Percentiles rank a stretch among this genome's conserved stretches.
phyloP scores from a whole-genome alignment of 1,140 invertebrate genomes.

The Pseudobourletiella spinata region DNA sequence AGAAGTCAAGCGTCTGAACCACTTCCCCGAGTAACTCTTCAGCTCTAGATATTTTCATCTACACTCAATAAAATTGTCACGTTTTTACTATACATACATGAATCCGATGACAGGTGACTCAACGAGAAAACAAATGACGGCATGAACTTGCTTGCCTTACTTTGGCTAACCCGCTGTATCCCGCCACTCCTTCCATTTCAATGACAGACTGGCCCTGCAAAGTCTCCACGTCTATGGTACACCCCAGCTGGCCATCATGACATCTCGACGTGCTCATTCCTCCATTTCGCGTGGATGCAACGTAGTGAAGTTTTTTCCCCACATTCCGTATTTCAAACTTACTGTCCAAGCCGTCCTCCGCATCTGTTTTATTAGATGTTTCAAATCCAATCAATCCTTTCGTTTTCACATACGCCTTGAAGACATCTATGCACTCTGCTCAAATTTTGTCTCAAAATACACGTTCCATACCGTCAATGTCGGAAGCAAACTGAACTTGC shows the following conservation, averaged over 20 bases:
- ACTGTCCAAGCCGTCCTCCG: not conserved
- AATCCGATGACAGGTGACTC: not conserved
- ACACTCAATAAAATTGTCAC: not conserved
- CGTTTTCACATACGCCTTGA: too few relatives aligned
- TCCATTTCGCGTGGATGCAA: not conserved
- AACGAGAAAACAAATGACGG: not conserved
- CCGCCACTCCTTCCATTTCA: not conserved
- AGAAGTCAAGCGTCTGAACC: not conserved
- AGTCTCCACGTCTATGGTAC: not conserved
- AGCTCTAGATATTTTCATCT: not conserved
- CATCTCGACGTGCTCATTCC: not conserved
- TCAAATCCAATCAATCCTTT: too few relatives aligned
- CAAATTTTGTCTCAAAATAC: too few relatives aligned
- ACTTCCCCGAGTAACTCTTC: not conserved
- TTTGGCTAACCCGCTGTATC: conserved; percentile 5
- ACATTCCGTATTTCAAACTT: not conserved
- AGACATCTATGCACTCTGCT: too few relatives aligned
- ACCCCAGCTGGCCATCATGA: not conserved
- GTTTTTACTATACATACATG: not conserved
- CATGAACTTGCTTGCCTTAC: too few relatives aligned
- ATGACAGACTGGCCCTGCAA: not conserved
- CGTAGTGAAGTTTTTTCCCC: not conserved
- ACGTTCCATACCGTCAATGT: conserved; percentile 1
- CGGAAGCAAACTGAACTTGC: not conserved
- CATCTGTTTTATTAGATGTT: too few relatives aligned